Base-by-base conservation (phyloP, 2,888 invertebrate species). In the Phengaris alcon region DNA sequence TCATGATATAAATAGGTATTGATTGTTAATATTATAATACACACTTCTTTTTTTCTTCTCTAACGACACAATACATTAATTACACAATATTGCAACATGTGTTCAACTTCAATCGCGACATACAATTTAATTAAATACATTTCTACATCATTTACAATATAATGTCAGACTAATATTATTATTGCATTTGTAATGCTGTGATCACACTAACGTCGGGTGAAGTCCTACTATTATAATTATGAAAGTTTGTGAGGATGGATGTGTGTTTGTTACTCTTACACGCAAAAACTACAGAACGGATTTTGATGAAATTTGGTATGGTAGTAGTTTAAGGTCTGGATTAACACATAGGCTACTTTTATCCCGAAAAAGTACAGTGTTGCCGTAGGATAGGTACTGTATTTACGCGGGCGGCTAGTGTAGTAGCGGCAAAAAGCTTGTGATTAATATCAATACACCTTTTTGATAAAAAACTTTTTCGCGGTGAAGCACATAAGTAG, bases 81-180 rank as follows among this genome's bases (percentile, higher is more conserved):
- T 64, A 64, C 52, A 4, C 59, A 22, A 22, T 22, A 22, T 59
- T 22, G 35, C 13, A 64, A 64, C 64, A 64, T 35, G 64, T 64
- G 35, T 64, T 35, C 22, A 22, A 13, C 12, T 64, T 64, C 35
- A 35, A 64, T 35, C 35, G 35, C 6, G 35, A 44, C 64, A 64
- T 64, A 64, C 12, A 35, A 64, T 64, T 64, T 64, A 64, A 64
- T 64, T 64, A 64, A 59, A 64, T 52, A 52, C 3, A 52, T 64
- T 64, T 15, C 6, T 35, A 44, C 64, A 64, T 64, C 6, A 59
- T 59, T 59, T 59, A 59, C 15, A 22, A 59, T 22, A 59, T 59
- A 15, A 59, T 15, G 8, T n/a, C 57, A 6, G 8, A 15, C n/a
- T 57, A 15, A 35, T 35, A 35, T 35, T 35, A 35, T 35, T 35